Evolutionary conservation across 2,888 invertebrate species (phyloP).

Genomic region (Cephus runcator): DNA sequence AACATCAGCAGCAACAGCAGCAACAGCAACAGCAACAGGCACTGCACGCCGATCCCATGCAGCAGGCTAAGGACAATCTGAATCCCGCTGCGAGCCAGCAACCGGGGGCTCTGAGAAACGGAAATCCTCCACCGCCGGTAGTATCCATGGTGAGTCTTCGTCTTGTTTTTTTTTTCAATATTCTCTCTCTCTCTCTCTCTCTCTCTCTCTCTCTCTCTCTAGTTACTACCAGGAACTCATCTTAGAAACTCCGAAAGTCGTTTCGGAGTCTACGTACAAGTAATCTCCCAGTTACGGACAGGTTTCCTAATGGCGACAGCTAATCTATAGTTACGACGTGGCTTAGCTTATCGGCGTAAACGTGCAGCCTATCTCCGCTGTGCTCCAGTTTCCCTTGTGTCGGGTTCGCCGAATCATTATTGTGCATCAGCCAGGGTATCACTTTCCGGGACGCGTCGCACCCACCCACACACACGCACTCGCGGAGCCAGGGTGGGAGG

Average conservation of each 20-base stretch:
- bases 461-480: not conserved
- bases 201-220: not conserved
- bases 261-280: not conserved
- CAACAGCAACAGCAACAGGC: constrained; percentile 51
- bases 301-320: not conserved
- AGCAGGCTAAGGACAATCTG: constrained; percentile 63
- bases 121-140: constrained; percentile 61
- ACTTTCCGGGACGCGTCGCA: not conserved
- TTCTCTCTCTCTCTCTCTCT: not conserved
- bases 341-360: constrained; percentile 38
- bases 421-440: constrained; percentile 6
- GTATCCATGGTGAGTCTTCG: constrained; percentile 59
- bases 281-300: not conserved
- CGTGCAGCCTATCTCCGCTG: constrained; percentile 31
- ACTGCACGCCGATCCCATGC: constrained; percentile 60
- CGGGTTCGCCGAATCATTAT: constrained; percentile 6
- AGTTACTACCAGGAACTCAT: not conserved
- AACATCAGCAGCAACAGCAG: constrained; percentile 48
- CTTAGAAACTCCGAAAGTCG: not conserved
- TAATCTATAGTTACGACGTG: constrained; percentile 8
- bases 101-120: constrained; percentile 60
- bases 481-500: constrained; percentile 12
- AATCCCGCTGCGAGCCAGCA: constrained; percentile 61
- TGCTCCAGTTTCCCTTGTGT: constrained; percentile 38
- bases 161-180: not conserved